Base-by-base conservation (phyloP, 2,113 vertebrate species). In the Notothenia coriiceps region DNA sequence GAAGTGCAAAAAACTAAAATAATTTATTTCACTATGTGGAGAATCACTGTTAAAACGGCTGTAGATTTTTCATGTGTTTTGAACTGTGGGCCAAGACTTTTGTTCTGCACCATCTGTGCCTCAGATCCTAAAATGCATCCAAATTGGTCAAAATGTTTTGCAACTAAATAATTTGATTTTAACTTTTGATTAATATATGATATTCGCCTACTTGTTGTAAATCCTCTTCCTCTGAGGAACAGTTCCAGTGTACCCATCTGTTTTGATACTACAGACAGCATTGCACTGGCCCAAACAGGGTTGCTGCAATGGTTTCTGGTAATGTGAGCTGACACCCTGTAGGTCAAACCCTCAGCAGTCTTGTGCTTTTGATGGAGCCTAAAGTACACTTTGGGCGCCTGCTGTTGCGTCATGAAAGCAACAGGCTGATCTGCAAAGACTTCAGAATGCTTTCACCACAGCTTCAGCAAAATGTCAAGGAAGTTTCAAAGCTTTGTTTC, bases 251-350 rank as follows among this genome's bases (percentile, higher is more conserved):
- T 35, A 55, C 61, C 62, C 70, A 70, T 79, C 68, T 89, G 86
- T 87, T 86, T 85, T 86, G 70, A 80, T 72, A 59, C 49, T 49
- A 70, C 82, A 54, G 78, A 83, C 79, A 33, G 60, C 57, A 74
- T 55, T n/a, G n/a, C 64, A 20, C 66, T 70, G 85, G 71, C 75
- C n/a, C 84, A 44, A 89, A 89, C 86, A 74, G 61, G 83, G 78
- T 65, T 46, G 77, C 74, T 65, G 82, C 77, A 84, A 62, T 85
- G 66, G 83, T 83, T 81, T 88, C 52, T 85, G 72, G 91, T 88
- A 90, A 92, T 86, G 55, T 90, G 87, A 93, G 84, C 89, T 72
- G 82, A 81, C 66, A 86, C 70, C 61, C 64, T 81, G 80, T 86
- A 85, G 65, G 87, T 88, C 88, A 91, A 40, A 20, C 74, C 67